Base-by-base conservation (phyloP, 2,888 invertebrate species). In the Plebejus argus region DNA sequence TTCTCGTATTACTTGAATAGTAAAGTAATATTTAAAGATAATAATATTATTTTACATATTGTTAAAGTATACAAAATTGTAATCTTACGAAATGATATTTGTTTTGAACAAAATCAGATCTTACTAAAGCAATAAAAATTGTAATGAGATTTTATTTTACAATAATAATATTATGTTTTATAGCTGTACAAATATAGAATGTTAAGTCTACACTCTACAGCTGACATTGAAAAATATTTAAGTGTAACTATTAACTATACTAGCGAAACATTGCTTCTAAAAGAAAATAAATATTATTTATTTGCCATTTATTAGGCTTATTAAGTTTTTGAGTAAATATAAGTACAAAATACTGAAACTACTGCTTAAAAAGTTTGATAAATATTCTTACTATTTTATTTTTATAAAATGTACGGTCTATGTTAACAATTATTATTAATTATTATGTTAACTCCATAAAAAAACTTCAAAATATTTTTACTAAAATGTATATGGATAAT, bases 41-140 rank as follows among this genome's bases (percentile, higher is more conserved):
- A n/a, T 10, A 28, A 66, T 66, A 66, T 28, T 15, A 66, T 28
- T 3, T 28, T 66, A 66, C 28, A n/a, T n/a, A 66, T 28, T 1
- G 28, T 28, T 15, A 4, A 28, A 66, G 12, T 66, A 23, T 61
- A 12, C 12, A 61, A 23, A 66, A 61, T 23, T 23, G 61, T 61
- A 10, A 12, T 28, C 6, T 28, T 23, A 23, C 10, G 12, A 66
- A 28, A 66, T 6, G 1, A 23, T 66, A 66, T 23, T 66, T 66
- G 10, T 66, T 66, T 66, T 61, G 5, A 61, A 28, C 23, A 66
- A 28, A 66, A 15, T 28, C 66, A 28, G 66, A 66, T 28, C 28
- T 66, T 66, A 66, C 66, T 66, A 28, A 66, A 66, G 66, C 28
- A 66, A 66, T 66, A 20, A 66, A 66, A 66, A 28, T 28, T 10